Evolutionary conservation across 2,113 vertebrate genomes (phyloP).

Genomic region (Urocitellus parryii): DNA sequence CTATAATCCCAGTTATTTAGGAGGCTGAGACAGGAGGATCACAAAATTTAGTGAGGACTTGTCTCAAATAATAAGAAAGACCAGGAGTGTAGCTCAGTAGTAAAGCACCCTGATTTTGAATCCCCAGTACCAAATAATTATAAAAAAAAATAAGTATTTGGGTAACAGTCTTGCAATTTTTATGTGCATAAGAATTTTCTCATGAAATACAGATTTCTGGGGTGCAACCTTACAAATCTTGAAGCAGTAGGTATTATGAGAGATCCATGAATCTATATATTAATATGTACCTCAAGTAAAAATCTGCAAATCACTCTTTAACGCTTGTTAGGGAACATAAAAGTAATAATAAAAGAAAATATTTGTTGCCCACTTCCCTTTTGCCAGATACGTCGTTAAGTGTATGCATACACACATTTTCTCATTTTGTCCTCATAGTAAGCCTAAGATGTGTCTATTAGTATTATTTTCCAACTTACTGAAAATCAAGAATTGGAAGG

Average conservation of each 20-base stretch:
- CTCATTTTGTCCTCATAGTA: background rate
- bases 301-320: constrained; percentile 28
- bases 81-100: no score
- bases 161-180: constrained; percentile 7
- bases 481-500: background rate
- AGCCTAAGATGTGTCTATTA: background rate
- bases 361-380: background rate
- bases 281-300: background rate
- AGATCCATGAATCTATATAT: background rate
- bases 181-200: background rate
- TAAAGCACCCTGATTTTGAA: no score
- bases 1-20: no score
- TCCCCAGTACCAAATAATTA: no score
- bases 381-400: background rate
- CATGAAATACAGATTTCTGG: background rate
- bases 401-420: background rate
- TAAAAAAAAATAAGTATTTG: background rate
- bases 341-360: background rate
- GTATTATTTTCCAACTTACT: background rate
- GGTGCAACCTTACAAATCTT: background rate
- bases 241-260: background rate
- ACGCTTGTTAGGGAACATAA: background rate
- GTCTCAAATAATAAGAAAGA: no score
- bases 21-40: no score
- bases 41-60: no score